A percentile compares a stretch with the other conserved stretches of the same genome.
Evolutionary conservation across 2,113 vertebrate genomes (phyloP).

Genomic region (Glaucomys volans): DNA sequence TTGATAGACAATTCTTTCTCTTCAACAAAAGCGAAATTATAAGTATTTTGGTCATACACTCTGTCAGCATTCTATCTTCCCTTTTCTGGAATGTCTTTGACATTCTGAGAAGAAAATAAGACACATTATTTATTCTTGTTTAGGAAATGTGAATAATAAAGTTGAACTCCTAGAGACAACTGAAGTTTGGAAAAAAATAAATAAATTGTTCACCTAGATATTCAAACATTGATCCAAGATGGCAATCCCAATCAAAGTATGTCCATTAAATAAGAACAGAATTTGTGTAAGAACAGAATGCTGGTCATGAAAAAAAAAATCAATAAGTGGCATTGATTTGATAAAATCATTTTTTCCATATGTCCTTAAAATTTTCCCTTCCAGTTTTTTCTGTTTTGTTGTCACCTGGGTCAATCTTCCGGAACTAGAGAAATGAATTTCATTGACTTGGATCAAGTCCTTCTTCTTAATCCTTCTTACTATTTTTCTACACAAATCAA

Average conservation of each 20-base stretch:
- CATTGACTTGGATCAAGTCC: background rate
- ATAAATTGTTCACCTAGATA: background rate
- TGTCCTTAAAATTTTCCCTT: background rate
- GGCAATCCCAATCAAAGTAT: background rate
- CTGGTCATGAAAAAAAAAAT: conserved; percentile 42
- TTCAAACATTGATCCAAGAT: background rate
- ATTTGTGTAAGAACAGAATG: background rate
- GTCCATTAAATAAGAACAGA: background rate
- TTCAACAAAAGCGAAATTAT: conserved; percentile 1
- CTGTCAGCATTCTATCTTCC: background rate
- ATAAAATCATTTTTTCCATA: background rate
- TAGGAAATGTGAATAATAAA: background rate
- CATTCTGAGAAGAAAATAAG: conserved; percentile 10
- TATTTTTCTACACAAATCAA: background rate
- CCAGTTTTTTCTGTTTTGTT: background rate
- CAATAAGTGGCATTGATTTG: background rate
- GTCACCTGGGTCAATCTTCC: background rate
- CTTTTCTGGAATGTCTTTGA: conserved; percentile 50
- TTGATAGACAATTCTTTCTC: background rate
- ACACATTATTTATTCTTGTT: conserved; percentile 34
- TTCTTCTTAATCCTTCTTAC: background rate
- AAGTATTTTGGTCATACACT: background rate
- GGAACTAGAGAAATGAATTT: too few species aligned
- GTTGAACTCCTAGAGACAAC: background rate
- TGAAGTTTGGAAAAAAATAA: background rate